Conservation (phyloP, 2,797 vertebrate species). For the Ptychadena robeensis region DNA sequence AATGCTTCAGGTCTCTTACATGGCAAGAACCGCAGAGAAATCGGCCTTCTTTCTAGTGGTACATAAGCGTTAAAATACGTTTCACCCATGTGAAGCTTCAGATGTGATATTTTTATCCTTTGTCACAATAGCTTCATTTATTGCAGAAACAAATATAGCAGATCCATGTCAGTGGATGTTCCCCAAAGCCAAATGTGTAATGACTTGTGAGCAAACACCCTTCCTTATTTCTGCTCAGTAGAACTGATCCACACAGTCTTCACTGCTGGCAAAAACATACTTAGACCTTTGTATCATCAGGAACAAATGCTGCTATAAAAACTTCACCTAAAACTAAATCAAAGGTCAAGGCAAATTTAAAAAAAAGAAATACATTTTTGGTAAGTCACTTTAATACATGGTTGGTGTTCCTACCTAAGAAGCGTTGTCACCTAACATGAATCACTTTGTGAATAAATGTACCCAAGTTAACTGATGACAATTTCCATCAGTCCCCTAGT, state of each 20-base stretch:
- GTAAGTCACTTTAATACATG: too few species aligned
- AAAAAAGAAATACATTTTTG: too few species aligned
- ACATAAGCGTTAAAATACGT: not conserved
- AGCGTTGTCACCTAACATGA: too few species aligned
- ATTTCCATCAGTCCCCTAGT: too few species aligned
- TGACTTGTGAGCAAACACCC: conserved; percentile 12
- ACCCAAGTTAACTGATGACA: too few species aligned
- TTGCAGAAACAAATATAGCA: not conserved
- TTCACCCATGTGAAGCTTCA: conserved; percentile 27
- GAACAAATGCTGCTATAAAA: not conserved
- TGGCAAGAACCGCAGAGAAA: not conserved
- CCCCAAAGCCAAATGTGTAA: conserved; percentile 11
- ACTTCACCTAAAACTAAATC: not conserved
- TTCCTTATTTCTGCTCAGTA: not conserved
- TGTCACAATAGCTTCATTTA: conserved; percentile 18
- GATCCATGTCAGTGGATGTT: conserved; percentile 9
- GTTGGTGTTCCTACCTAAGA: too few species aligned
- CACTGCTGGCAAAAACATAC: not conserved
- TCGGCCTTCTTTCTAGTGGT: conserved; percentile 14
- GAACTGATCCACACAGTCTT: not conserved
- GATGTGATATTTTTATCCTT: conserved; percentile 20
- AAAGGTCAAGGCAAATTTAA: too few species aligned
- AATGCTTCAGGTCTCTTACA: not conserved
- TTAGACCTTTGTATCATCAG: not conserved
- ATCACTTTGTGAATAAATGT: too few species aligned